Percentiles rank a stretch among this genome's conserved stretches.
Conservation (phyloP, 2,113 vertebrate species). For the Mellivora capensis region DNA sequence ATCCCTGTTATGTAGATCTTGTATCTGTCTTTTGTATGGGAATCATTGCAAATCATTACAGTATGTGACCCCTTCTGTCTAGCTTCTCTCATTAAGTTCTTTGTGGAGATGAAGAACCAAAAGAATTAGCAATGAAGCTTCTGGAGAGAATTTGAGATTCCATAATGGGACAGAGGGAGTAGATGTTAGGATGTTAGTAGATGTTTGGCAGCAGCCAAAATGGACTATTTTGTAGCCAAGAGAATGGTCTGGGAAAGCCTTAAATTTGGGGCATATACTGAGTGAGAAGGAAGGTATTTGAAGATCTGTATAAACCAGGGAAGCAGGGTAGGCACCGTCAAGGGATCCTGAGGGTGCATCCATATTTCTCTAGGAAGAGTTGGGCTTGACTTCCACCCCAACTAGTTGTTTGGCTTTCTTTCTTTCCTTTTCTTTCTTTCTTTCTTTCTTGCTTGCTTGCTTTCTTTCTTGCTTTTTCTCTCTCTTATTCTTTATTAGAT, state of each 20-base stretch:
- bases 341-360: background rate
- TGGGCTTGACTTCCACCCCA: background rate
- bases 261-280: background rate
- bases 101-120: background rate
- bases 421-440: background rate
- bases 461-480: too few relatives aligned
- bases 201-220: background rate
- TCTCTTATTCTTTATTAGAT: background rate
- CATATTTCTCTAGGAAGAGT: background rate
- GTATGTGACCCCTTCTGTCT: background rate
- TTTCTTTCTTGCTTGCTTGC: background rate
- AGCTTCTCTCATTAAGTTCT: background rate
- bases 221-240: background rate
- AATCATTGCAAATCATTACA: background rate
- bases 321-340: background rate
- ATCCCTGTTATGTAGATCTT: background rate
- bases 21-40: background rate
- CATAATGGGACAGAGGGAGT: background rate
- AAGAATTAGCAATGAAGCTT: background rate
- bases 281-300: background rate
- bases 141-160: background rate
- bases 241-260: background rate
- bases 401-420: background rate
- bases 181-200: background rate
- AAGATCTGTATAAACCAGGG: background rate